Conservation (phyloP, 2,888 invertebrate species). For the Alloplasta piceator region DNA sequence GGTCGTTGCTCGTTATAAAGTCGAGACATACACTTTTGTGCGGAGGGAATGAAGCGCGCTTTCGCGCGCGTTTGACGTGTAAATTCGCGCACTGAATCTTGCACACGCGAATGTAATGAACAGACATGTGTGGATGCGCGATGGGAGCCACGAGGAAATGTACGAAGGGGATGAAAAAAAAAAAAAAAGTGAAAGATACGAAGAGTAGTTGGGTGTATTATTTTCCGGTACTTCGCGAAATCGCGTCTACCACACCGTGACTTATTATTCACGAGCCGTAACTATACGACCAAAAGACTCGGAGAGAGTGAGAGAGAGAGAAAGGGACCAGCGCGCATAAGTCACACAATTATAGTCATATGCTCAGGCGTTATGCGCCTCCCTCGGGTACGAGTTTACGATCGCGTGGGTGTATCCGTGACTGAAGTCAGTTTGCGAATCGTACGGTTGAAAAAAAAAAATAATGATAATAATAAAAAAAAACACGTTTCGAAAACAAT, state of each 20-base stretch:
- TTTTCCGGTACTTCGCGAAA: constrained; percentile 75
- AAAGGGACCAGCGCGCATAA: constrained; percentile 47
- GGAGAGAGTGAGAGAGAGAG: constrained; percentile 30
- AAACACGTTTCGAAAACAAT: constrained; percentile 14
- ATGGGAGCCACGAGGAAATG: constrained; percentile 23
- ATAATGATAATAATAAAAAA: constrained; percentile 28
- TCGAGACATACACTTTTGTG: constrained; percentile 33
- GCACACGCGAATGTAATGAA: background rate
- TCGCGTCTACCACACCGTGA: constrained; percentile 71
- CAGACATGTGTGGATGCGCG: background rate
- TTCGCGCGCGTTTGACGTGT: constrained; percentile 1
- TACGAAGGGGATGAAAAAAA: constrained; percentile 14
- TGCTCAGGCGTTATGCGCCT: constrained; percentile 26
- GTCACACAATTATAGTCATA: constrained; percentile 64
- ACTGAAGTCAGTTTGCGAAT: constrained; percentile 60
- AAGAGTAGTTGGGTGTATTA: constrained; percentile 67
- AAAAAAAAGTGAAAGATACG: constrained; percentile 43
- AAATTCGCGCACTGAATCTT: constrained; percentile 40
- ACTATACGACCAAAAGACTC: constrained; percentile 35
- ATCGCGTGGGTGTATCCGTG: constrained; percentile 64
- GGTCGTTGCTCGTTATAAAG: constrained; percentile 63
- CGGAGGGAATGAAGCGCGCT: constrained; percentile 43
- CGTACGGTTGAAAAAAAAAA: constrained; percentile 25
- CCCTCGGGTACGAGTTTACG: constrained; percentile 53
- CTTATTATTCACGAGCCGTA: constrained; percentile 57